Evolutionary conservation across 2,888 invertebrate species (phyloP).

Genomic region (Stenotaenia linearis): DNA sequence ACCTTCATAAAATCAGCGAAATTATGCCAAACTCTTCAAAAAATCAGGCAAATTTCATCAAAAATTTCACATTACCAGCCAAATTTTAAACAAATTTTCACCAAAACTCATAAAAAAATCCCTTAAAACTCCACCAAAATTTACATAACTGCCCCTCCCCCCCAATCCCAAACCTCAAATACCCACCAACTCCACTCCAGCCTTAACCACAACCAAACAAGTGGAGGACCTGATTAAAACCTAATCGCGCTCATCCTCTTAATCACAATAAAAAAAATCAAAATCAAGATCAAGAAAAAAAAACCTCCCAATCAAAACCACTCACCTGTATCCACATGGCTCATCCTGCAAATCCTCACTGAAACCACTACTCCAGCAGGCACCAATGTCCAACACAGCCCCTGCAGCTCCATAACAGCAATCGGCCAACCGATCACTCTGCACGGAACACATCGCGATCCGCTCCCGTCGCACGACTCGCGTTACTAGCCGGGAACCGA

Average conservation of each 20-base stretch:
- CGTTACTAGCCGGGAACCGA: constrained; percentile 1
- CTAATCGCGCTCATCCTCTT: background rate
- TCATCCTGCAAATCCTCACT: background rate
- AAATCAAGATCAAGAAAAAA: background rate
- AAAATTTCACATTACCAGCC: too few species aligned
- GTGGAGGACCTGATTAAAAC: background rate
- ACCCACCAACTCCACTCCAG: too few species aligned
- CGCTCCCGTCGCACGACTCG: background rate
- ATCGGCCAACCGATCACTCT: background rate
- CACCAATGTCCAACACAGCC: background rate
- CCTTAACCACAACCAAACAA: background rate
- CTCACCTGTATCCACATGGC: constrained; percentile 8
- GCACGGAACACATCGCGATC: constrained; percentile 2
- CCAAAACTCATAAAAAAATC: too few species aligned
- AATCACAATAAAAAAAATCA: background rate
- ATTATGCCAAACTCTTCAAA: too few species aligned
- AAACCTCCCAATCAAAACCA: background rate
- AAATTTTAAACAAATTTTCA: too few species aligned
- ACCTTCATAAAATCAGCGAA: too few species aligned
- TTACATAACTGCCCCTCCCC: too few species aligned
- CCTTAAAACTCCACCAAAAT: too few species aligned
- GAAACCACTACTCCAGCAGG: background rate
- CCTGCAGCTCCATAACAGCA: background rate
- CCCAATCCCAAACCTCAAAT: too few species aligned
- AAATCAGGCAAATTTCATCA: too few species aligned